Evolutionary conservation across 2,113 vertebrate species (phyloP), one percentile per base, ranked within the genome.

Genomic region (Salvelinus namaycush): DNA sequence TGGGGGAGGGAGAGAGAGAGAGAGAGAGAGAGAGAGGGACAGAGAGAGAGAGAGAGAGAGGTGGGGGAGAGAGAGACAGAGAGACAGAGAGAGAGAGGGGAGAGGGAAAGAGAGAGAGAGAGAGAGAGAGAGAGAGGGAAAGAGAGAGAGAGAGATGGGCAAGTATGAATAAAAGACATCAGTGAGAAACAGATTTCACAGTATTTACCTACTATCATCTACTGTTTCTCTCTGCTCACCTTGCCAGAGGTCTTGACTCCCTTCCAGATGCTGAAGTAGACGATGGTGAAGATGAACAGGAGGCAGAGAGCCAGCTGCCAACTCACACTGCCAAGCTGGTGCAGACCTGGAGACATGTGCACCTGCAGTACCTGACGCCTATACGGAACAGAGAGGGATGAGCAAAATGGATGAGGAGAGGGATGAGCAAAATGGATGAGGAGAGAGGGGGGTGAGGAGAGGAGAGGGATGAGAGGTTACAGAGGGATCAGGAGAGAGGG

Each of bases 191-290:
- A 44, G 39, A 44, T 2, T 44, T 44, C 9, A 9, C 39, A 11
- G 39, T 44, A 11, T 44, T 44, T 44, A 44, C 7, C 1, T 8
- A 39, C 7, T 39, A 2, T 39, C 1, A 39, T 34, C 31, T 14
- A 11, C 49, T 7, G 31, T 14, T 54, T 16, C 51, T 4, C 51
- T 54, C 14, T 31, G 39, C 79, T 75, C 86, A 98, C 97, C 96
- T 99, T 99, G 89, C 98, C 98, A 79, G 98, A 99, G 72, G 96
- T 98, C 93, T 96, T 98, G 88, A 99, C 96, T 54, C 98, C 98
- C 89, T 99, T 99, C 97, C 97, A 99, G 94, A 99, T 98, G 91
- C 97, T 99, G 90, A 99, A 99, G 93, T 99, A 99, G 82, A 99
- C 95, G 0, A 98, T 82, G 73, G 93, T 95, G 92, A 99, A 99